Evolutionary conservation across 1,140 invertebrate species (phyloP), one percentile per base, ranked within the genome.

Genomic region (Danaus melanippus): DNA sequence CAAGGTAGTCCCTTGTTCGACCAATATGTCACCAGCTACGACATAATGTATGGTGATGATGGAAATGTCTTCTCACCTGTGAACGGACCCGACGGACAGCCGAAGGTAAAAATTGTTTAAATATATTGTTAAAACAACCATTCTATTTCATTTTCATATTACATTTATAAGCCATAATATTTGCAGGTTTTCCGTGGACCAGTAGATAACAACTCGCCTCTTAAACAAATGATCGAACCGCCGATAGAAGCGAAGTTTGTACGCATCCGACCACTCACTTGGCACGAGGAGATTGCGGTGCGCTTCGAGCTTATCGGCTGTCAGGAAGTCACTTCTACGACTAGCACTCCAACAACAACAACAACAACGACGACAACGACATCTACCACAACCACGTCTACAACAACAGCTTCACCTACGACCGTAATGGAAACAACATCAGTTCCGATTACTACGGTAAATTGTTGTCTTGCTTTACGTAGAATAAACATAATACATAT

Each of bases 231-330:
- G 51, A 93, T 94, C 45, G 74, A 90, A 3, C 76, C 73, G 1
- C 86, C 86, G 0, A 88, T 96, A 43, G 92, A 94, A 76, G 92
- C 94, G 0, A 90, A 90, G 61, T 89, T 91, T 21, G 60, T 96
- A 1, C 88, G 92, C 47, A 88, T 96, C 39, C 88, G 89, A 53
- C 95, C 95, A 0, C 74, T 91, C 3, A 91, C 92, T 2, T 97
- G 94, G 94, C 89, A 94, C 66, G 89, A 90, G 4, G 90, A 89
- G 8, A 94, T 95, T 43, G 89, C 93, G 0, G 80, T 96, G 56
- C 88, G 91, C 50, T 77, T 94, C 12, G 94, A 96, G 68, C 66
- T 96, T 1, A 86, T 96, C 32, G 93, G 94, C 41, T 97, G 95
- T 74, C 75, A 87, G 1, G 58, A 80, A 32, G 41, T 60, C 1